These are phyloP conservation scores for Oscheius sp. DNA, from an alignment of 2,888 invertebrate genomes.

Conservation along the genomic window DNA sequence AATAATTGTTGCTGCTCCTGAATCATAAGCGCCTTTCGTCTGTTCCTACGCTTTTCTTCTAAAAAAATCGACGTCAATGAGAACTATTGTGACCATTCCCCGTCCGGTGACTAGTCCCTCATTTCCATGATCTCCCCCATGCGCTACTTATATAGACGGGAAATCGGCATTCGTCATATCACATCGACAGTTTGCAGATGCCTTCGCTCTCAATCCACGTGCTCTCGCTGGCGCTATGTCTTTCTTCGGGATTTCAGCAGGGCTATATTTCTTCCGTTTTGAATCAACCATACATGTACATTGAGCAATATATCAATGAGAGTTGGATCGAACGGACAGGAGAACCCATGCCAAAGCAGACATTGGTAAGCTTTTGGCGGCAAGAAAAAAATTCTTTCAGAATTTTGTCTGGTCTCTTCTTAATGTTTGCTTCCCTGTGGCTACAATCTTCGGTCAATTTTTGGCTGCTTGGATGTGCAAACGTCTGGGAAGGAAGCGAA, in stretches of 20 bases:
- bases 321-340: conserved; percentile 52
- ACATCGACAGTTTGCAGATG: conserved; percentile 46
- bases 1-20: no score
- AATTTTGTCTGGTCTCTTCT: conserved; percentile 41
- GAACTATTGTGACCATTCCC: no score
- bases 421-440: conserved; percentile 43
- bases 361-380: conserved; percentile 42
- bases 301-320: conserved; percentile 57
- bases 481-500: conserved; percentile 33
- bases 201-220: conserved; percentile 57
- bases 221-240: conserved; percentile 55
- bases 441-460: conserved; percentile 50
- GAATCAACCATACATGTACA: conserved; percentile 59
- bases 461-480: conserved; percentile 41
- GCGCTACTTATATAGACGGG: no score
- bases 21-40: no score
- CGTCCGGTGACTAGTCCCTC: no score
- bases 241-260: conserved; percentile 60
- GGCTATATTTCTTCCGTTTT: conserved; percentile 58
- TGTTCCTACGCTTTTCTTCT: no score
- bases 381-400: conserved; percentile 26
- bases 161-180: no score
- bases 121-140: no score
- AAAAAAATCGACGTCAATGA: no score
- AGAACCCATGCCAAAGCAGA: conserved; percentile 39